phyloP scores from a whole-genome alignment of 2,113 vertebrate genomes.

The Otis tarda region DNA sequence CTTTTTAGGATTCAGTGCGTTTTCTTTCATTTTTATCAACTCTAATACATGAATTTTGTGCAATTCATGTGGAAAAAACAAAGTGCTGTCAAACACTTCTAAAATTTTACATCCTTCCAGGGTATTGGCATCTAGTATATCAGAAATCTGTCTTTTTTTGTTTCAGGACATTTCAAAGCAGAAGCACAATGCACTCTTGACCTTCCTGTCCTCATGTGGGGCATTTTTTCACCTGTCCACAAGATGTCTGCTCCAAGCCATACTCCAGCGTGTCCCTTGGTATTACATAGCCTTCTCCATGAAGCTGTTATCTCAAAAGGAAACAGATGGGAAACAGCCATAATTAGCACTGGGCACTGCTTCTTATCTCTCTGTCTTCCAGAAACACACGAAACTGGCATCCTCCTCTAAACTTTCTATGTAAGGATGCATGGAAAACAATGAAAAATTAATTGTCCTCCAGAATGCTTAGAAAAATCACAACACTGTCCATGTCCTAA shows the following conservation, averaged over 20 bases:
- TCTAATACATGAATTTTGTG: not conserved
- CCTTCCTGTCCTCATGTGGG: constrained; percentile 2
- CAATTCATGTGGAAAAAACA: not conserved
- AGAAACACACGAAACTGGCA: not conserved
- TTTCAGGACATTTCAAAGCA: constrained; percentile 12
- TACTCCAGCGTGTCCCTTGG: not conserved
- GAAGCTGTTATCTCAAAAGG: not conserved
- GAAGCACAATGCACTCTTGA: not conserved
- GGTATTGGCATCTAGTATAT: not conserved
- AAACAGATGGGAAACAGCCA: constrained; percentile 21
- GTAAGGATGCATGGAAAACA: not conserved
- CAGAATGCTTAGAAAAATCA: not conserved
- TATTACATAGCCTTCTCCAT: not conserved
- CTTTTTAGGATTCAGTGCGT: not conserved
- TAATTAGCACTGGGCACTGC: not conserved
- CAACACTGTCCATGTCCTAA: not conserved
- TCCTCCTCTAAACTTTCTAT: not conserved
- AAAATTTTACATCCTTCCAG: not conserved
- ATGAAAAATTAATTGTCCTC: not conserved
- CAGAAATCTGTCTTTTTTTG: not conserved
- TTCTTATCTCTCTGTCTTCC: not conserved
- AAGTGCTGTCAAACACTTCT: not conserved
- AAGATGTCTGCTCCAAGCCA: not conserved
- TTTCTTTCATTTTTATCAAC: not conserved
- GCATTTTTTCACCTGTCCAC: not conserved